Percentiles rank a stretch among this genome's conserved stretches.
Evolutionary conservation across 2,888 invertebrate species (phyloP).

Genomic region (Drosophila mercatorum): DNA sequence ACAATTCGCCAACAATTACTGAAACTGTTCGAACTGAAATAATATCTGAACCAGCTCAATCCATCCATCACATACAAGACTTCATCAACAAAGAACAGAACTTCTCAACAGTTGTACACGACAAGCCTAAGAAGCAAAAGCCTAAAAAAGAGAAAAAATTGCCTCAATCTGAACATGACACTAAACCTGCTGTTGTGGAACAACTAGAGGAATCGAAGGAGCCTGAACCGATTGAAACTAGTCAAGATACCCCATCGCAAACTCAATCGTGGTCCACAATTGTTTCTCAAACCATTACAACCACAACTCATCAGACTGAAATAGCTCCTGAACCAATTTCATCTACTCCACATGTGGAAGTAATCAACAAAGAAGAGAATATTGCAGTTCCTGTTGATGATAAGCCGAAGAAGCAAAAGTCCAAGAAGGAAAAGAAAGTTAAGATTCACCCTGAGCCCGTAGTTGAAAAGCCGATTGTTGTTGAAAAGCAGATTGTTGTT

Average conservation of each 20-base stretch:
- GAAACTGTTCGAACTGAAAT: neutral
- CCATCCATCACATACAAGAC: too few species aligned
- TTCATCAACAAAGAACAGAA: too few species aligned
- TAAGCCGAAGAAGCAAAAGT: slow-evolving; percentile 40
- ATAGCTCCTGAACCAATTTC: neutral
- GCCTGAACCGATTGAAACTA: too few species aligned
- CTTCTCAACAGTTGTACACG: too few species aligned
- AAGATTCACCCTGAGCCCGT: neutral
- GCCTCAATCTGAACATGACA: too few species aligned
- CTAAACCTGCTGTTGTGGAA: too few species aligned
- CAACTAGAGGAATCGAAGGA: too few species aligned
- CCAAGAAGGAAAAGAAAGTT: slow-evolving; percentile 41
- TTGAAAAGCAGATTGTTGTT: too few species aligned
- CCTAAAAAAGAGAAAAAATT: too few species aligned
- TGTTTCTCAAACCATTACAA: slow-evolving; percentile 30
- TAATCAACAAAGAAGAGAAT: slow-evolving; percentile 16
- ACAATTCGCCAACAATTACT: slow-evolving; percentile 14
- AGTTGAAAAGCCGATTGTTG: neutral
- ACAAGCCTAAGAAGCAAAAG: too few species aligned
- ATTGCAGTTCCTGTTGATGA: slow-evolving; percentile 16
- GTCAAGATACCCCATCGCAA: neutral
- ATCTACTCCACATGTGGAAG: slow-evolving; percentile 4
- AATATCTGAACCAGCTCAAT: too few species aligned
- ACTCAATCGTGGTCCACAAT: slow-evolving; percentile 57
- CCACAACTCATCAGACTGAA: slow-evolving; percentile 4